phyloP scores from a whole-genome alignment of 2,888 invertebrate species.

The Pardosa pseudoannulata region DNA sequence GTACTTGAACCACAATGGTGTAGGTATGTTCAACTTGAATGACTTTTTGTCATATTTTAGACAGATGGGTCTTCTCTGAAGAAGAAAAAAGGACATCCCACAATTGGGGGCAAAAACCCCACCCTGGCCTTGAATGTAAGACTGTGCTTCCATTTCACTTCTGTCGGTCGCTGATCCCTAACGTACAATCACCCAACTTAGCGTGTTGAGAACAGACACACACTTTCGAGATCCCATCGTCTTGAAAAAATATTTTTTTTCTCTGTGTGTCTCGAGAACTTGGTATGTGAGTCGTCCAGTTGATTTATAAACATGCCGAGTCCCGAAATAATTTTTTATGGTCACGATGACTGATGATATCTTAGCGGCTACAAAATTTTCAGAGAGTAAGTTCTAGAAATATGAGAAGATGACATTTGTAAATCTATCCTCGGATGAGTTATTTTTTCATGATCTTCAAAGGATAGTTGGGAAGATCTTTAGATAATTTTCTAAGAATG shows the following conservation, averaged over 20 bases:
- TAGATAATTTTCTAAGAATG: no score
- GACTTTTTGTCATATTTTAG: no score
- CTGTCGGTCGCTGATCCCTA: conserved; percentile 4
- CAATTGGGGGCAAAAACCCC: conserved; percentile 38
- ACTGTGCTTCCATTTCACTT: conserved; percentile 18
- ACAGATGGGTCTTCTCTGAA: no score
- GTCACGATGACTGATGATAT: neutral
- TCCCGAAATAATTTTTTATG: neutral
- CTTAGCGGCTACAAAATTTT: no score
- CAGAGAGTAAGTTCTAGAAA: no score
- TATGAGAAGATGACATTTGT: no score
- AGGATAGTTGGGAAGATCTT: no score
- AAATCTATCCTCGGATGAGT: no score
- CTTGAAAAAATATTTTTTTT: neutral
- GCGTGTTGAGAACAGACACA: neutral
- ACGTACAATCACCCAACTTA: conserved; percentile 28
- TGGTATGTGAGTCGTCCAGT: neutral
- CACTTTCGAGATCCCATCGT: neutral
- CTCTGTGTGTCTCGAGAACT: neutral
- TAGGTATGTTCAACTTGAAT: no score
- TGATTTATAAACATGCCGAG: neutral
- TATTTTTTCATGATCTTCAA: no score
- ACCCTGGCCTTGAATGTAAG: conserved; percentile 27
- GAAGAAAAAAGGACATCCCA: neutral
- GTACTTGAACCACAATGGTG: no score